phyloP scores from a whole-genome alignment of 2,797 vertebrate genomes.

The Chromis chromis region DNA sequence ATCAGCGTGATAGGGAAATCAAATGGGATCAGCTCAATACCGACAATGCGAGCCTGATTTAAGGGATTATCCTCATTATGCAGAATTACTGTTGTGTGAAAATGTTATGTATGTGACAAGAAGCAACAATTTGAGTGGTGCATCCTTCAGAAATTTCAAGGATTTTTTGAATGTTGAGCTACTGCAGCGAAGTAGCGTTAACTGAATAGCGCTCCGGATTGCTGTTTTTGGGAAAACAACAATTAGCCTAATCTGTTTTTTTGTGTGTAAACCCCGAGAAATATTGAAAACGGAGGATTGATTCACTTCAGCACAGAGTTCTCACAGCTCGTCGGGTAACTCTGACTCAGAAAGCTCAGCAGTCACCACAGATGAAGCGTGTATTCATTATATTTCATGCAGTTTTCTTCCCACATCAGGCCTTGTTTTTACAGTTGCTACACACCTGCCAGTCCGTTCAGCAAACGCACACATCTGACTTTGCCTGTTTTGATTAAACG shows the following conservation, averaged over 20 bases:
- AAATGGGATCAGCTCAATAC: slow-evolving; percentile 59
- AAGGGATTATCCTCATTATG: slow-evolving; percentile 77
- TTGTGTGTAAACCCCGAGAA: not conserved
- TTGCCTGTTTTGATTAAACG: slow-evolving; percentile 29
- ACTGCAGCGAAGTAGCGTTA: not conserved
- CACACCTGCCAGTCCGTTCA: slow-evolving; percentile 19
- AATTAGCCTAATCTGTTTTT: slow-evolving; percentile 3
- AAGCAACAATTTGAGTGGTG: slow-evolving; percentile 26
- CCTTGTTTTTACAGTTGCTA: not conserved
- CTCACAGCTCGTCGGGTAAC: slow-evolving; percentile 14
- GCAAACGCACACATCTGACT: slow-evolving; percentile 13
- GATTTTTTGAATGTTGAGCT: slow-evolving; percentile 22
- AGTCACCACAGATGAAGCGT: not conserved
- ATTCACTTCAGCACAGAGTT: slow-evolving; percentile 26
- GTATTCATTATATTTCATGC: slow-evolving; percentile 3
- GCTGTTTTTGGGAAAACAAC: slow-evolving; percentile 8
- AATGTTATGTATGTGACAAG: slow-evolving; percentile 46
- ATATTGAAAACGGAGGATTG: slow-evolving; percentile 31
- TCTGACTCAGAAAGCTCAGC: not conserved
- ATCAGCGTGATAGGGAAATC: slow-evolving; percentile 66
- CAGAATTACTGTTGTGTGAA: slow-evolving; percentile 58
- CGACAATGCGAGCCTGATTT: slow-evolving; percentile 62
- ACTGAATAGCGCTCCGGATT: not conserved
- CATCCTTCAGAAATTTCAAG: slow-evolving; percentile 20
- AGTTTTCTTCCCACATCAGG: not conserved